phyloP scores from a whole-genome alignment of 2,888 invertebrate species.

The Cantharis flavilabris region DNA sequence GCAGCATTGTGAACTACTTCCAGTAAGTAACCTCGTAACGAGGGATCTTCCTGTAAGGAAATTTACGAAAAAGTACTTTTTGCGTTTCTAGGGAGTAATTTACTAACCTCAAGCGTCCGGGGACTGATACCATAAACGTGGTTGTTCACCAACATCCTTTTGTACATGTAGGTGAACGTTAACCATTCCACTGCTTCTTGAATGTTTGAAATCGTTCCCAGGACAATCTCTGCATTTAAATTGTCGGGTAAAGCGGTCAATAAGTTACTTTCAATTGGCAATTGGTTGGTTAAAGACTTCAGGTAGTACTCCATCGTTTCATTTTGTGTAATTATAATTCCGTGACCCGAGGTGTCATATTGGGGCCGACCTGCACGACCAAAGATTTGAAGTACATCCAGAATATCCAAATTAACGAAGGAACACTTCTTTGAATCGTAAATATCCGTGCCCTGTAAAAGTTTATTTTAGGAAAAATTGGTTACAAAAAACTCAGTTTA shows the following conservation, averaged over 20 bases:
- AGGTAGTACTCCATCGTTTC: constrained; percentile 93
- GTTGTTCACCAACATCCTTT: constrained; percentile 92
- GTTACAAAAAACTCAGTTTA: constrained; percentile 43
- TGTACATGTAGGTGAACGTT: constrained; percentile 94
- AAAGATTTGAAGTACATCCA: constrained; percentile 98
- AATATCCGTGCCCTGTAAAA: constrained; percentile 86
- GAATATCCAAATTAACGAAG: constrained; percentile 92
- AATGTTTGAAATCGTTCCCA: constrained; percentile 95
- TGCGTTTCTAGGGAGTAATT: not conserved
- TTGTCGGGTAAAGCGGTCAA: constrained; percentile 91
- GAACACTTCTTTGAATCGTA: constrained; percentile 95
- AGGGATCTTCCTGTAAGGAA: constrained; percentile 69
- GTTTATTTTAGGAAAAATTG: not conserved
- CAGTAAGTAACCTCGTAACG: constrained; percentile 75
- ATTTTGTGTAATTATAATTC: constrained; percentile 92
- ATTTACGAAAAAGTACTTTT: not conserved
- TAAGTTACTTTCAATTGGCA: constrained; percentile 98
- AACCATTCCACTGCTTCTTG: constrained; percentile 98
- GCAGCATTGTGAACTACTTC: constrained; percentile 82
- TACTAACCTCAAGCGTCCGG: constrained; percentile 14
- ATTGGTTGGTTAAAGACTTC: constrained; percentile 91
- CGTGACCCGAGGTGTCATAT: constrained; percentile 92
- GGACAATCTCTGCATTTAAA: constrained; percentile 94
- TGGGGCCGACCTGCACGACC: constrained; percentile 98
- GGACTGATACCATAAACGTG: constrained; percentile 68